Conservation (phyloP, 2,888 invertebrate genomes). For the Rotaria macrura region DNA sequence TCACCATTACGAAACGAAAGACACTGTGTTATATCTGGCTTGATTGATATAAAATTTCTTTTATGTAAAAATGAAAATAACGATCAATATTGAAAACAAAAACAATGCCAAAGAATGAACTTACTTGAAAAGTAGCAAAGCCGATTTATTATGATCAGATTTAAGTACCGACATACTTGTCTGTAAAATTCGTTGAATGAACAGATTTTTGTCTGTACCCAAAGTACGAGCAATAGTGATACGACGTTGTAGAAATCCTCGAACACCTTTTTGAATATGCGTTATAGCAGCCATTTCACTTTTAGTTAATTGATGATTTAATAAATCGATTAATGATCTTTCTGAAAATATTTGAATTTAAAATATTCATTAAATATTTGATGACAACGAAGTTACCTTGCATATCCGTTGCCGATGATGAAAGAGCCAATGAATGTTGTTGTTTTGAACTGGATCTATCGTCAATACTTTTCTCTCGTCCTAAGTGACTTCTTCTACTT, state of each 20-base stretch:
- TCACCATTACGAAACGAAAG: constrained; percentile 48
- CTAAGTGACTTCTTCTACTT: not conserved
- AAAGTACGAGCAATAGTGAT: constrained; percentile 41
- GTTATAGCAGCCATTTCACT: not conserved
- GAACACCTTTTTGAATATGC: constrained; percentile 43
- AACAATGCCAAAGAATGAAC: too few species aligned
- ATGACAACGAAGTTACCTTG: not conserved
- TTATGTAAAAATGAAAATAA: not conserved
- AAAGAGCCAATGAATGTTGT: not conserved
- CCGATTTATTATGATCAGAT: not conserved
- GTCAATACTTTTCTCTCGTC: not conserved
- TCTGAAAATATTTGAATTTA: not conserved
- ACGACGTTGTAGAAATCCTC: constrained; percentile 44
- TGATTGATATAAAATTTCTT: constrained; percentile 45
- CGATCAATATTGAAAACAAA: not conserved
- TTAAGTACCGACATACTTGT: not conserved
- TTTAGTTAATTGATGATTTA: not conserved
- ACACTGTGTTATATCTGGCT: constrained; percentile 44
- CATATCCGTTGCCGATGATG: not conserved
- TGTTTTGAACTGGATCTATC: not conserved
- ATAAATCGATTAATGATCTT: not conserved
- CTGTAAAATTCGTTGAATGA: not conserved
- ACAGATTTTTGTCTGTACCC: not conserved
- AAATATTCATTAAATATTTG: not conserved
- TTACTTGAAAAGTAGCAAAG: not conserved